Conservation (phyloP, 2,888 invertebrate genomes). For the Drosophila meridionalis region DNA sequence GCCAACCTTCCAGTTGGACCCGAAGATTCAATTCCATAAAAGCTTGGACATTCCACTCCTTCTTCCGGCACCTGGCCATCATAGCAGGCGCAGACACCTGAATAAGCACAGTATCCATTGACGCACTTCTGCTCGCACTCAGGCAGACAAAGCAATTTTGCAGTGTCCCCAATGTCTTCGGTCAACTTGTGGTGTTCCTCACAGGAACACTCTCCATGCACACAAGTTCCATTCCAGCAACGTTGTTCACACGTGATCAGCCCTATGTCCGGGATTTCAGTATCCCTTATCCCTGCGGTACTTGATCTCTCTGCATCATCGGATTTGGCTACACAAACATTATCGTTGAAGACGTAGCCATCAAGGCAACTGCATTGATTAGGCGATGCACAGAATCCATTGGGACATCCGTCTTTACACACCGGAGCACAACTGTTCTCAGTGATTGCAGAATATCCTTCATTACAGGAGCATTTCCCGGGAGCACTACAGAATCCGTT, state of each 20-base stretch:
- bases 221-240: conserved; percentile 61
- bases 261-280: not conserved
- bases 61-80: conserved; percentile 26
- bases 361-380: conserved; percentile 28
- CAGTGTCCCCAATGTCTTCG: conserved; percentile 1
- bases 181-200: conserved; percentile 31
- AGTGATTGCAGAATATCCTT: conserved; percentile 14
- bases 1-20: conserved; percentile 4
- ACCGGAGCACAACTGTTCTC: conserved; percentile 25
- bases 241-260: conserved; percentile 17
- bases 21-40: not conserved
- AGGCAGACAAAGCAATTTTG: conserved; percentile 47
- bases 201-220: conserved; percentile 41
- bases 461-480: conserved; percentile 19
- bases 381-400: conserved; percentile 35
- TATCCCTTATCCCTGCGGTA: not conserved
- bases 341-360: conserved; percentile 14
- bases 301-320: not conserved
- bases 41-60: conserved; percentile 31
- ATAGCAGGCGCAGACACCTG: conserved; percentile 48
- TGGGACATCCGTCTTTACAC: conserved; percentile 10
- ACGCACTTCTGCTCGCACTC: conserved; percentile 44
- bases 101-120: conserved; percentile 48
- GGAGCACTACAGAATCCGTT: conserved; percentile 38
- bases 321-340: conserved; percentile 16